Evolutionary conservation across 1,140 invertebrate species (phyloP), one percentile per base, ranked within the genome.

Genomic region (Contarinia nasturtii): DNA sequence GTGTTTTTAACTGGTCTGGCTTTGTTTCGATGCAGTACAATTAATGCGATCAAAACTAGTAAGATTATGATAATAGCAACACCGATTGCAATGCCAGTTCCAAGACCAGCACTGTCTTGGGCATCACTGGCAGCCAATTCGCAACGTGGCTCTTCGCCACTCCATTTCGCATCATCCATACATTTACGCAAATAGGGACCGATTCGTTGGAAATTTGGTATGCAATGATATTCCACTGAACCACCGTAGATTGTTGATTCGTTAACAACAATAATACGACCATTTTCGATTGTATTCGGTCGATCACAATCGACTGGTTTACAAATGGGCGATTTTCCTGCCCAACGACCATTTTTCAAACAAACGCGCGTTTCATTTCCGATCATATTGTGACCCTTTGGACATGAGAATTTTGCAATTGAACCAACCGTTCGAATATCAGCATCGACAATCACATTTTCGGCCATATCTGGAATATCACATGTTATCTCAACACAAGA

Each of bases 151-250:
- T 86, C 80, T 15, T 84, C 80, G 2, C 83, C 86, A 8, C 82
- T 86, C 87, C 86, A 91, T 12, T 71, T 64, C 4, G 82, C 85
- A 48, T 79, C 80, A 44, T 87, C 83, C 55, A 80, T 67, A 61
- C 86, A 90, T 56, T 85, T 86, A 44, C 85, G 68, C 2, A 86
- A 63, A 59, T 85, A 87, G 4, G 82, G 79, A 0, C 86, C 86
- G 1, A 81, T 74, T 37, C 86, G 71, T 57, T 84, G 79, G 63
- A 74, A 90, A 51, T 84, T 81, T 7, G 84, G 85, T 46, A 90
- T 65, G 57, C 91, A 95, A 52, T 87, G 81, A 60, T 92, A 94
- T 56, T 89, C 83, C 1, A 88, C 78, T 2, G 79, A 76, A 47
- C 82, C 82, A 7, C 79, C 80, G 55, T 82, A 92, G 5, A 76